Evolutionary conservation across 2,113 vertebrate genomes (phyloP).

Genomic region (Steatornis caripensis): DNA sequence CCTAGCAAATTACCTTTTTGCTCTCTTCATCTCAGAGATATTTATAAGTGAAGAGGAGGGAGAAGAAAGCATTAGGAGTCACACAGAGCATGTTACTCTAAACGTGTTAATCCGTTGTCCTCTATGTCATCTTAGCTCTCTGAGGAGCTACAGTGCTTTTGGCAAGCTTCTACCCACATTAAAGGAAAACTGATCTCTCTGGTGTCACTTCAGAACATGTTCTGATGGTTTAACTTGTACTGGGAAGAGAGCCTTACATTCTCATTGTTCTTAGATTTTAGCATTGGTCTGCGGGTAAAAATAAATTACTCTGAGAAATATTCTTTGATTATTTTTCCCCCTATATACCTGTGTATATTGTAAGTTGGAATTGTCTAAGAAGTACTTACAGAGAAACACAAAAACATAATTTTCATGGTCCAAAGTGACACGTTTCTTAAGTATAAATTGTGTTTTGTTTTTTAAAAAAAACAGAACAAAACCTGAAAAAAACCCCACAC

Average conservation of each 20-base stretch:
- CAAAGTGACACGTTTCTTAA: not conserved
- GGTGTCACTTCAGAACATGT: not conserved
- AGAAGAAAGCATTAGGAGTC: not conserved
- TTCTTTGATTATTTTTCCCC: not conserved
- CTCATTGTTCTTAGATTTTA: not conserved
- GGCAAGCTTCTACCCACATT: not conserved
- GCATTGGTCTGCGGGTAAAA: not conserved
- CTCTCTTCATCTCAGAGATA: not conserved
- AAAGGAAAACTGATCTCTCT: not conserved
- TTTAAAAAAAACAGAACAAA: not conserved
- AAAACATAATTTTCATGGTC: not conserved
- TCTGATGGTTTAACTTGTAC: not conserved
- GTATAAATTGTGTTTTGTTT: not conserved
- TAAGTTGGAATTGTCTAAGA: not conserved
- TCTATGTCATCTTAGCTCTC: not conserved
- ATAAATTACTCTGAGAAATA: not conserved
- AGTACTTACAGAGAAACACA: not conserved
- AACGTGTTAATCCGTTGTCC: not conserved
- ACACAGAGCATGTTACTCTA: not conserved
- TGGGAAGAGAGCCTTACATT: not conserved
- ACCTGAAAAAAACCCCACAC: not conserved
- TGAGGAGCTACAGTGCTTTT: not conserved
- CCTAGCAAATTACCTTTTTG: not conserved
- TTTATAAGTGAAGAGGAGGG: not conserved
- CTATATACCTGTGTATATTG: not conserved